Evolutionary conservation across 2,888 invertebrate genomes (phyloP), one percentile per base, ranked within the genome.

Genomic region (Pandemis heparana): DNA sequence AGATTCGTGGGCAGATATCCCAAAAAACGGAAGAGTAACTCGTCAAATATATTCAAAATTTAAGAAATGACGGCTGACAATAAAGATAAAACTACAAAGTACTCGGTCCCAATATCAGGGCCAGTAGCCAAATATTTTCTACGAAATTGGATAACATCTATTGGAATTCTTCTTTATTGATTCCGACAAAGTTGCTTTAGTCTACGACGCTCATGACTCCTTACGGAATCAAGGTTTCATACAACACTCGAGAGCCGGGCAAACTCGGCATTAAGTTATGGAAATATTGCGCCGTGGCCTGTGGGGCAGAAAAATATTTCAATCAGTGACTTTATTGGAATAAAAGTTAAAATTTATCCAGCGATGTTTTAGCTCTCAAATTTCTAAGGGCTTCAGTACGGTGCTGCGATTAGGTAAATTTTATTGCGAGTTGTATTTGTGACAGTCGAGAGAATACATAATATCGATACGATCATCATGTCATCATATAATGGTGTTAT

Each of bases 121-220:
- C 23, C 46, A 56, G 32, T 53, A 46, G 53, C 66, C 75, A 80
- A 80, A 81, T 83, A 85, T 83, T 85, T 81, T 76, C 77, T 75
- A 79, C 79, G 80, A 83, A 83, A 85, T 84, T 83, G 80, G 80
- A 81, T 81, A 83, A 82, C 77, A 79, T 77, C 75, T 75, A 76
- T 67, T 48, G 78, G 78, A 78, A 79, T 73, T 71, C 71, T 77
- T 71, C 78, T 79, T 77, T 78, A 75, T 76, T 75, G 74, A 79
- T 79, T 78, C 71, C 59, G 75, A 71, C 64, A 75, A 75, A 79
- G 78, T 77, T 79, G 18, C 18, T 43, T 61, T 8, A 18, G 23
- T 7, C 53, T 9, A 5, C 38, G 23, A 16, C 41, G 60, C 71
- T 53, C 41, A 16, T 23, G 53, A 16, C 71, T 67, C 61, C 51